Base-by-base conservation (phyloP, 2,113 vertebrate genomes). In the Rhinolophus sinicus region DNA sequence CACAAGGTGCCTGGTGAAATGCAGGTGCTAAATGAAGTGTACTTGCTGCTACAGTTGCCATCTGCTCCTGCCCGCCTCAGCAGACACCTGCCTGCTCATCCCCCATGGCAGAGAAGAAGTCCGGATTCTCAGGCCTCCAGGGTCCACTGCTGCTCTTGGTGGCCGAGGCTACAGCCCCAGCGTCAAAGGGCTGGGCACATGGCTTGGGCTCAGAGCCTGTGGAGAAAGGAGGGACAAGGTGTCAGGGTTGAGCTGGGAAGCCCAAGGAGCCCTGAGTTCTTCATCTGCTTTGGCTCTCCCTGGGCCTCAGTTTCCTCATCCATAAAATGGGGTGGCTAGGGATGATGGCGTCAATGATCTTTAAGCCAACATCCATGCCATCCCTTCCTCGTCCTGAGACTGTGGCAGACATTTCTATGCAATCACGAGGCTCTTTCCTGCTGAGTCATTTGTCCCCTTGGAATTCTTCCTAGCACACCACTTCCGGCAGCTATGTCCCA, bases 181-280 rank as follows among this genome's bases (percentile, higher is more conserved):
- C 16, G n/a, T 95, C 95, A 83, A 92, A 96, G 67, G 93, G 30
- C 30, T 72, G 96, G 33, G 33, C 54, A 50, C 90, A 90, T 38
- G 97, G 35, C 81, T 97, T 97, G 80, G 97, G 22, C 47, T 97
- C 97, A n/a, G 96, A 97, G 30, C 93, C 97, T 98, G 84, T 4
- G 52, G 58, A 56, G 70, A 84, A 76, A 90, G 60, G 8, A 81
- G 24, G 18, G 47, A 33, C 18, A 8, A 18, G 52, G n/a, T 6
- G 47, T 93, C 47, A 93, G 58, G 56, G 52, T 40, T 58, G 22
- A 56, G 65, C 6, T 65, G 54, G 56, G 24, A 60, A 8, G 30
- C 47, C 47, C 40, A n/a, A 81, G 38, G 90, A 54, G 50, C 4
- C 15, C 40, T 18, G 26, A 33, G 3, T 56, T n/a, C 64, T 67